Conservation (phyloP, 2,113 vertebrate species). For the Chionodraco myersi region DNA sequence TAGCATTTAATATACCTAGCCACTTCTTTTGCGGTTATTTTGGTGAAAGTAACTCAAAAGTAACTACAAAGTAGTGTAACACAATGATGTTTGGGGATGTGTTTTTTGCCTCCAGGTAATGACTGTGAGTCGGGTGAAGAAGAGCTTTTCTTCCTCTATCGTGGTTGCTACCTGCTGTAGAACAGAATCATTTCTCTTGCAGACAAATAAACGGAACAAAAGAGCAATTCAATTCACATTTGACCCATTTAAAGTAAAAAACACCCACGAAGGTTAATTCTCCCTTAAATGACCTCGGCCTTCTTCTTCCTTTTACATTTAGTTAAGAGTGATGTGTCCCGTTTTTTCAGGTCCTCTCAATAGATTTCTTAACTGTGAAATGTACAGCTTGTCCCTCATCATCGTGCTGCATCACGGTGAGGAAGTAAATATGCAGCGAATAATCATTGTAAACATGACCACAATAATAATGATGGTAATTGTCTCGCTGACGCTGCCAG, state of each 20-base stretch:
- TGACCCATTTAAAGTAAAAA: neutral
- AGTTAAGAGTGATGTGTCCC: neutral
- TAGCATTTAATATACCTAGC: no score
- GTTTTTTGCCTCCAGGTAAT: no score
- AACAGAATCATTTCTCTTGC: neutral
- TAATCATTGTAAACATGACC: constrained; percentile 62
- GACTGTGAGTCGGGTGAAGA: no score
- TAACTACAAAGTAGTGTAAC: no score
- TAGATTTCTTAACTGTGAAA: neutral
- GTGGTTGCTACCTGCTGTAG: neutral
- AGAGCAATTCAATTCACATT: neutral
- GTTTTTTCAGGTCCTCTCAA: neutral
- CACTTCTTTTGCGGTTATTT: no score
- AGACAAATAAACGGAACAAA: neutral
- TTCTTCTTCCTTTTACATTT: neutral
- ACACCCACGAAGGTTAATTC: neutral
- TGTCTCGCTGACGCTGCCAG: constrained; percentile 45
- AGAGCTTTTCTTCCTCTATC: no score
- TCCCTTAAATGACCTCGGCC: neutral
- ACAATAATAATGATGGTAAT: constrained; percentile 62
- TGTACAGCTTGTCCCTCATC: neutral
- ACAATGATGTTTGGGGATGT: no score
- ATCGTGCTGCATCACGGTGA: constrained; percentile 2
- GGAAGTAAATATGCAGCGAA: constrained; percentile 37
- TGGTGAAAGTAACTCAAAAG: no score